phyloP scores from a whole-genome alignment of 2,113 vertebrate species.

The Thinocorus orbignyianus region DNA sequence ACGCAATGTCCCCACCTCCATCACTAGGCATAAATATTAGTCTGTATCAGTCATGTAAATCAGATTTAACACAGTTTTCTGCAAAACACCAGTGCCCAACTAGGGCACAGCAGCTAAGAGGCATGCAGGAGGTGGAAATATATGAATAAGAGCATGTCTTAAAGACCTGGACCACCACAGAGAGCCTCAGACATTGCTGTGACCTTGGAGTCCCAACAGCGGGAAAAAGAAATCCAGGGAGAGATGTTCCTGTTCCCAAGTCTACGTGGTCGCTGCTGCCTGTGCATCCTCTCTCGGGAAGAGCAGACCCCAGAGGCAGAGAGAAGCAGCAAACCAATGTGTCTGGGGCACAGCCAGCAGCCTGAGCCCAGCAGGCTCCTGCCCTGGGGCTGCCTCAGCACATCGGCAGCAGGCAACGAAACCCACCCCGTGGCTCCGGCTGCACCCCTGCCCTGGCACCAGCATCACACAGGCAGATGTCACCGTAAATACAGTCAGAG shows the following conservation, averaged over 20 bases:
- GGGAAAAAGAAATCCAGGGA: neutral
- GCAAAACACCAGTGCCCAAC: neutral
- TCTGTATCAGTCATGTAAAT: rapidly evolving
- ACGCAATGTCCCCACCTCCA: neutral
- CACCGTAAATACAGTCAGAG: neutral
- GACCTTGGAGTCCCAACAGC: neutral
- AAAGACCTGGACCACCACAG: neutral
- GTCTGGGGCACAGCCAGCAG: neutral
- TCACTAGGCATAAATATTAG: neutral
- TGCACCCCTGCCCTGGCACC: neutral
- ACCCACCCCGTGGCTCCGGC: neutral
- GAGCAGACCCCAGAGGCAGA: neutral
- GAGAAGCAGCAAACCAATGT: neutral
- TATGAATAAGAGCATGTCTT: rapidly evolving
- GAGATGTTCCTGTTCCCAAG: rapidly evolving
- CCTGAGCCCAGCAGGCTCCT: rapidly evolving
- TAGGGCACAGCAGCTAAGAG: neutral
- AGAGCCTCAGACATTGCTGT: neutral
- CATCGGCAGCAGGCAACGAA: rapidly evolving
- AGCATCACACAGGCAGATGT: rapidly evolving
- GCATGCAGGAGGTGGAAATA: neutral
- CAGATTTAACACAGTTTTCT: neutral
- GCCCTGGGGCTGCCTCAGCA: neutral
- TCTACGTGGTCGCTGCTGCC: rapidly evolving
- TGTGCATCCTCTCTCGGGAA: neutral